Evolutionary conservation across 2,113 vertebrate species (phyloP).

Genomic region (human (Homo sapiens)): GRCh38 chr2:197142001-197142500

Average conservation of each 20-base stretch:
- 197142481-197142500: conserved; percentile 21
- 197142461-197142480: background rate
- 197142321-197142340: background rate
- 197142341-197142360: background rate
- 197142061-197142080: background rate
- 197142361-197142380: background rate
- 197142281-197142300: background rate
- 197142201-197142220: background rate
- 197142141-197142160: background rate
- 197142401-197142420: background rate
- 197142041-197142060: background rate
- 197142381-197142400: background rate
- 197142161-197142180: background rate
- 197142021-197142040: conserved; percentile 14
- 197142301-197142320: background rate
- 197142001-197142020: conserved; percentile 33
- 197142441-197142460: conserved; percentile 2
- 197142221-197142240: background rate
- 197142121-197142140: background rate
- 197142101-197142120: background rate
- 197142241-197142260: background rate
- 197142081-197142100: conserved; percentile 35
- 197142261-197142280: background rate
- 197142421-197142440: background rate
- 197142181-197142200: background rate